These are phyloP conservation scores for Hydriomena furcata DNA, from an alignment of 2,888 invertebrate species.

Conservation along the genomic window DNA sequence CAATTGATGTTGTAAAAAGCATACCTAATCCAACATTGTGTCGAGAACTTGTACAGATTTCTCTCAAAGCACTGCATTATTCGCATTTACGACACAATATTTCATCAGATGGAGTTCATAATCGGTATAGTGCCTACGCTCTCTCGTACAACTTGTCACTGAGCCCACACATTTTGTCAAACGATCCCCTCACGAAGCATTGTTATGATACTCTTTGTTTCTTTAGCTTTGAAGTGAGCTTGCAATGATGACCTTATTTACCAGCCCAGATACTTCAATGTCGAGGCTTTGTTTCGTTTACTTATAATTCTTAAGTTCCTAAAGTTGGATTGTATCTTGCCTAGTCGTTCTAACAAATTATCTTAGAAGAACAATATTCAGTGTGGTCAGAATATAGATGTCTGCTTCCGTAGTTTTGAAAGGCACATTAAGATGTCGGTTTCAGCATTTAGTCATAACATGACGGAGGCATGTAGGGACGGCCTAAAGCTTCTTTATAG, in stretches of 20 bases:
- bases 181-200: constrained; percentile 44
- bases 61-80: constrained; percentile 23
- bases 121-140: constrained; percentile 52
- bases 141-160: constrained; percentile 46
- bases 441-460: no score
- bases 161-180: constrained; percentile 49
- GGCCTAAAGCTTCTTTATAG: no score
- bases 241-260: constrained; percentile 32
- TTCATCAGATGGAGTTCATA: constrained; percentile 41
- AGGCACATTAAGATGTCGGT: no score
- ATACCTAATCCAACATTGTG: neutral
- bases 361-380: no score
- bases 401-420: no score
- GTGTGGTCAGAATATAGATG: no score
- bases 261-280: constrained; percentile 6
- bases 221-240: constrained; percentile 29
- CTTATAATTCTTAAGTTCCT: no score
- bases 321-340: no score
- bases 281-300: neutral
- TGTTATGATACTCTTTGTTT: constrained; percentile 36
- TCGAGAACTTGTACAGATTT: constrained; percentile 2
- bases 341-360: no score
- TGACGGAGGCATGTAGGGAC: no score
- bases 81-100: constrained; percentile 26
- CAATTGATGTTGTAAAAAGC: neutral